Percentiles rank a stretch among this genome's conserved stretches.
Conservation (phyloP, 2,113 vertebrate genomes). For the Pantherophis guttatus region DNA sequence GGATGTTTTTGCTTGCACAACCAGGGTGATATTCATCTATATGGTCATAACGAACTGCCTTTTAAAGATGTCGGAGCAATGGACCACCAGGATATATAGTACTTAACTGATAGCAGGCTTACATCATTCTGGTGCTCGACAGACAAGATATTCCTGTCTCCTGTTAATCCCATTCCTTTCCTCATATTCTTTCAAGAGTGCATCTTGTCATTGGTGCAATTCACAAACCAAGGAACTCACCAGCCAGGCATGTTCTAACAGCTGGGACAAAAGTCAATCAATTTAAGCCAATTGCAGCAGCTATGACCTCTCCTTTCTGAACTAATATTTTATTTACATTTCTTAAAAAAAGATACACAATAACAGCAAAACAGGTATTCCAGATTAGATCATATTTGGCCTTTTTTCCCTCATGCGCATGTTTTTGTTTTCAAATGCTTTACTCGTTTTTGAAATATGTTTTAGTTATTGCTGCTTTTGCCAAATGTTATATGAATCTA, state of each 20-base stretch:
- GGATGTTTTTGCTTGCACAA: not conserved
- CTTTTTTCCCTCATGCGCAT: not conserved
- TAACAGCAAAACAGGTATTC: slow-evolving; percentile 4
- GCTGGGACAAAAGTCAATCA: not conserved
- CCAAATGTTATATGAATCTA: slow-evolving; percentile 41
- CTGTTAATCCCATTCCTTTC: not conserved
- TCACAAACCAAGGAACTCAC: not conserved
- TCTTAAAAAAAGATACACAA: slow-evolving; percentile 10
- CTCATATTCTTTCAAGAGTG: not conserved
- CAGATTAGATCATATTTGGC: slow-evolving; percentile 10
- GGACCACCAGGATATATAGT: not conserved
- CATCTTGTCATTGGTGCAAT: not conserved
- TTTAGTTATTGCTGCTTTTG: not conserved
- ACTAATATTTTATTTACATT: not conserved
- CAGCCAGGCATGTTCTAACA: not conserved
- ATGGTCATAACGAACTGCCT: not conserved
- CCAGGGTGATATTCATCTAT: not conserved
- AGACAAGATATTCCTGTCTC: not conserved
- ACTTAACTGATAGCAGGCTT: not conserved
- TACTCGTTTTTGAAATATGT: slow-evolving; percentile 16
- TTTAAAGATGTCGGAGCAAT: not conserved
- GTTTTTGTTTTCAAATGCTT: slow-evolving; percentile 28
- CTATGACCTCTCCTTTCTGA: not conserved
- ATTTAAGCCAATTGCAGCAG: not conserved
- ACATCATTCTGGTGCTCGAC: not conserved